These are phyloP conservation scores for Crocallis elinguaria DNA, from an alignment of 2,888 invertebrate species.

Conservation along the genomic window DNA sequence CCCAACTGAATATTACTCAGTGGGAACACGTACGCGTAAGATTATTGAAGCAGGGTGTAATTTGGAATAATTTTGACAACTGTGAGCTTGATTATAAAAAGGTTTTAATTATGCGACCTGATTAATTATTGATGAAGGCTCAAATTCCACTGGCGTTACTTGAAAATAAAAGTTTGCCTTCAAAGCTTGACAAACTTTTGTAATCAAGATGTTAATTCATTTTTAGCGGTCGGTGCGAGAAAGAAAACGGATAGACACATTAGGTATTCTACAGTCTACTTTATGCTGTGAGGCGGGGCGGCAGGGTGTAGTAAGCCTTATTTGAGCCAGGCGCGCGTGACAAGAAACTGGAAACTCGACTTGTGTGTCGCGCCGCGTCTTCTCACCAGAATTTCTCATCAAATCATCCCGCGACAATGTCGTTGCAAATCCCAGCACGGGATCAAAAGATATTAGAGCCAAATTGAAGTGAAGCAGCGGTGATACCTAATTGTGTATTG, in stretches of 20 bases:
- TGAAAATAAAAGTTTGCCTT: conserved; percentile 32
- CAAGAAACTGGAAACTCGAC: conserved; percentile 78
- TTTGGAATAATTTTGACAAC: not conserved
- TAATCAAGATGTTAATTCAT: conserved; percentile 41
- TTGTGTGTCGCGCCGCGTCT: conserved; percentile 74
- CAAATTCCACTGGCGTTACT: conserved; percentile 28
- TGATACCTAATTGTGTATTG: conserved; percentile 60
- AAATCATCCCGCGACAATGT: conserved; percentile 81
- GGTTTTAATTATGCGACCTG: conserved; percentile 38
- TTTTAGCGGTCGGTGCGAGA: conserved; percentile 31
- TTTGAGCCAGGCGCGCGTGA: conserved; percentile 81
- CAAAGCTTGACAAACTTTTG: conserved; percentile 35
- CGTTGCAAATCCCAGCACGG: conserved; percentile 78
- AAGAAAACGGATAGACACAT: conserved; percentile 56
- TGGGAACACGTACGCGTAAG: too few relatives aligned
- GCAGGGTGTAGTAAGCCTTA: conserved; percentile 78
- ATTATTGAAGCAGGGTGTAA: too few relatives aligned
- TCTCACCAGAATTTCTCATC: conserved; percentile 78
- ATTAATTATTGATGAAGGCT: conserved; percentile 41
- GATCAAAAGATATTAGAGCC: conserved; percentile 79
- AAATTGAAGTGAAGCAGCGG: conserved; percentile 71
- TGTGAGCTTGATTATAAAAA: conserved; percentile 10
- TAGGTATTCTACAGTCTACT: conserved; percentile 77
- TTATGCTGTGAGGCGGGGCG: conserved; percentile 66
- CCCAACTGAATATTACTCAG: conserved; percentile 60